Percentiles rank a stretch among this genome's conserved stretches.
Evolutionary conservation across 2,113 vertebrate genomes (phyloP).

Genomic region (Pollachius pollachius): DNA sequence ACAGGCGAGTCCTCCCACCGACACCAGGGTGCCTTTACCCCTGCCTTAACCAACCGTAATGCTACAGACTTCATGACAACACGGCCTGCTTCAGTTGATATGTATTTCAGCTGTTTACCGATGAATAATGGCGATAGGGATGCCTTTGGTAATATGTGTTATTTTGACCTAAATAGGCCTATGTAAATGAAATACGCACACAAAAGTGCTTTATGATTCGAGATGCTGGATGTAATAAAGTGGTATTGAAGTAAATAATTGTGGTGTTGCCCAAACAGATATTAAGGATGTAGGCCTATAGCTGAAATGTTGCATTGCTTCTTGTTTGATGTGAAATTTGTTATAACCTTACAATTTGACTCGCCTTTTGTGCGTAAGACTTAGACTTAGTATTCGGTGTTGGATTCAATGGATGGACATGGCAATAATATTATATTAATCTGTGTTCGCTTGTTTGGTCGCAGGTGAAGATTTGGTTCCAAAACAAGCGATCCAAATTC

Average conservation of each 20-base stretch:
- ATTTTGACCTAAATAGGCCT: too few species aligned
- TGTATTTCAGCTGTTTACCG: too few species aligned
- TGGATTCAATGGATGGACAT: neutral
- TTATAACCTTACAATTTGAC: neutral
- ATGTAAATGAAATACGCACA: too few species aligned
- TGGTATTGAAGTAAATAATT: too few species aligned
- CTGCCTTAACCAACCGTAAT: too few species aligned
- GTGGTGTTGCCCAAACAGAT: too few species aligned
- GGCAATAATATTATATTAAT: neutral
- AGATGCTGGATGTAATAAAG: too few species aligned
- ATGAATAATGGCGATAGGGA: too few species aligned
- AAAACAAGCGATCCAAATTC: slow-evolving; percentile 96
- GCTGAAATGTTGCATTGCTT: neutral
- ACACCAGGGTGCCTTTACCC: neutral
- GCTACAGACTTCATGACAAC: too few species aligned
- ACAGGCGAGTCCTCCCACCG: slow-evolving; percentile 80
- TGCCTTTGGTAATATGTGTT: too few species aligned
- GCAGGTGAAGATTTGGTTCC: slow-evolving; percentile 96
- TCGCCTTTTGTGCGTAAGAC: neutral
- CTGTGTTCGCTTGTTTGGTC: slow-evolving; percentile 5
- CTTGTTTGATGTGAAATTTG: neutral
- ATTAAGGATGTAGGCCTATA: neutral
- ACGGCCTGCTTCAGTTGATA: too few species aligned
- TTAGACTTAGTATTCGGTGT: neutral
- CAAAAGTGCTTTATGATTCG: too few species aligned